Base-by-base conservation (phyloP, 2,888 invertebrate species). In the Hirtodrosophila alboralis region DNA sequence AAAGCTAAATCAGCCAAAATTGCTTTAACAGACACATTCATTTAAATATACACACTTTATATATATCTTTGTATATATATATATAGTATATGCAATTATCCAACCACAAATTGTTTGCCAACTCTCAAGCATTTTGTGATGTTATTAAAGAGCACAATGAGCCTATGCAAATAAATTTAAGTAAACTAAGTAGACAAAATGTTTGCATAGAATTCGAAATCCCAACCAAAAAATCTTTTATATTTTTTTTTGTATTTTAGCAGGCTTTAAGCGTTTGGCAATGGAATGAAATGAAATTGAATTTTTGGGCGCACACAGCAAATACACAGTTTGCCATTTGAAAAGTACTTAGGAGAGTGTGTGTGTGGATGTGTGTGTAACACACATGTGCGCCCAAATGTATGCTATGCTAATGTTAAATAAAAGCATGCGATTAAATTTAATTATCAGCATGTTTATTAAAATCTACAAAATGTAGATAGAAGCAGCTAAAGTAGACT, bases 381-480 rank as follows among this genome's bases (percentile, higher is more conserved):
- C 3, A 49, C 41, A 41, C 14, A 56, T 48, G 51, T 52, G 48
- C 9, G 37, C 30, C 21, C 38, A 27, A 48, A 38, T 54, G 59
- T 51, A 53, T 49, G 51, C 45, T 54, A 74, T 69, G 81, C 75
- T 84, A 66, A 81, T 75, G 75, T 68, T 68, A 52, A 84, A 79
- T 76, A 79, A 83, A 68, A 66, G 76, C 74, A 57, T 64, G 44
- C 75, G 78, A 84, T 81, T 83, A 79, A 83, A 83, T 85, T 83
- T 83, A 83, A 83, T 83, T 83, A 79, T 85, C 71, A 61, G 62
- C 74, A 68, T 79, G 81, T 83, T 85, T 85, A 83, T 83, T 83
- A 83, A 79, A 85, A 72, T 79, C 68, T 75, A 70, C 71, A 75
- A 71, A 77, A 78, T 80, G 78, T 60, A n/a, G 64, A 61, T 68